Evolutionary conservation across 2,113 vertebrate genomes (phyloP).

Genomic region (Glaucidium brasilianum): DNA sequence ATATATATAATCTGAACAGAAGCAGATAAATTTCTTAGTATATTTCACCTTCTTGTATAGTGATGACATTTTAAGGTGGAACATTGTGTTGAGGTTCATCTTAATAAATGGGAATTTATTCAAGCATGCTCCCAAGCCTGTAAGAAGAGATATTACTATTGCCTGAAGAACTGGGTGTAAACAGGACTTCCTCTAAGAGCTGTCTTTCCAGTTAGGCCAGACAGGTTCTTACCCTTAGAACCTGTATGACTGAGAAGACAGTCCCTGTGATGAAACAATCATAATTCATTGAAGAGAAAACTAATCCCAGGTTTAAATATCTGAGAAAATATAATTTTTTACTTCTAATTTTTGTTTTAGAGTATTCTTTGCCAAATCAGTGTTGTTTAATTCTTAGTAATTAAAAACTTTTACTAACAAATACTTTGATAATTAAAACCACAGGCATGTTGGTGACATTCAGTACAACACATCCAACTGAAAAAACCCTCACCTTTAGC

Average conservation of each 20-base stretch:
- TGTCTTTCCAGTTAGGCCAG: background rate
- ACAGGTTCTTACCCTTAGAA: background rate
- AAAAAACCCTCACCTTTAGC: background rate
- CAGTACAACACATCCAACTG: background rate
- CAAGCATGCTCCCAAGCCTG: background rate
- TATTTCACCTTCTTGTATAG: background rate
- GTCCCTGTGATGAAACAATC: background rate
- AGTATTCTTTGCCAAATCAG: background rate
- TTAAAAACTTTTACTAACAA: background rate
- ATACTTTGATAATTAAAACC: constrained; percentile 13
- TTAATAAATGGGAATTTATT: background rate
- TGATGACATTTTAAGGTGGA: background rate
- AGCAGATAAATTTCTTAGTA: background rate
- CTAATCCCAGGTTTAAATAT: background rate
- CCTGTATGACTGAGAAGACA: background rate
- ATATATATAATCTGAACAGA: background rate
- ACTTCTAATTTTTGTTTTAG: background rate
- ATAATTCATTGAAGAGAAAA: background rate
- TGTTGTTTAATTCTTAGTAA: constrained; percentile 31
- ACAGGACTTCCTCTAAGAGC: background rate
- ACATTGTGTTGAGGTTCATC: background rate
- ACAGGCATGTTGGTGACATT: background rate
- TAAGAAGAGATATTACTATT: background rate
- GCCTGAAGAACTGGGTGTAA: background rate
- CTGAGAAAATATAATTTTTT: background rate